phyloP scores from a whole-genome alignment of 2,113 vertebrate species.

The Eublepharis macularius region DNA sequence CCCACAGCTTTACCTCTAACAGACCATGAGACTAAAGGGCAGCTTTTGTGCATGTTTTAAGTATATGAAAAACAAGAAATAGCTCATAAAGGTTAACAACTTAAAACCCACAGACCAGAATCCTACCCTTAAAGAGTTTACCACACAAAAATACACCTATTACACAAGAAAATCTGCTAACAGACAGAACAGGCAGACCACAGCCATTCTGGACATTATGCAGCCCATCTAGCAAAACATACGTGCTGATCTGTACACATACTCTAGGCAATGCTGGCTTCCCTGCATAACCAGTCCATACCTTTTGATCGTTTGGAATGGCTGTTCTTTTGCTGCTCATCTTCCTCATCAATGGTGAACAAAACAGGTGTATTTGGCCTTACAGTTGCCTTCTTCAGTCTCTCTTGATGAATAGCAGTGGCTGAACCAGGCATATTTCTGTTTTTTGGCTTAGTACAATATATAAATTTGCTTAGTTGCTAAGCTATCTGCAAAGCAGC shows the following conservation, averaged over 20 bases:
- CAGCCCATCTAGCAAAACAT: neutral
- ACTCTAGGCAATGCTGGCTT: neutral
- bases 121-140: neutral
- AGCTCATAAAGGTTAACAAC: neutral
- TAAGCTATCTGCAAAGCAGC: slow-evolving; percentile 70
- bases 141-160: neutral
- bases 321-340: slow-evolving; percentile 87
- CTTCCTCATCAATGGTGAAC: slow-evolving; percentile 96
- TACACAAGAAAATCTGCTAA: neutral
- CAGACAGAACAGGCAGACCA: slow-evolving; percentile 20
- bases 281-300: slow-evolving; percentile 58
- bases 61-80: neutral
- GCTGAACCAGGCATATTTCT: slow-evolving; percentile 75
- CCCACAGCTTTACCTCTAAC: neutral
- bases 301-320: slow-evolving; percentile 79
- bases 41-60: neutral
- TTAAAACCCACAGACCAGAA: neutral
- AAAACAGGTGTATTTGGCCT: slow-evolving; percentile 81
- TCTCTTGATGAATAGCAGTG: slow-evolving; percentile 75
- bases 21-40: neutral
- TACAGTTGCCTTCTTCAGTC: slow-evolving; percentile 81
- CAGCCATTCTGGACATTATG: neutral
- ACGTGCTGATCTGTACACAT: neutral
- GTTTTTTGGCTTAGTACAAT: slow-evolving; percentile 62
- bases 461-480: slow-evolving; percentile 58